These are phyloP conservation scores for Metaphire vulgaris DNA, from an alignment of 1,140 invertebrate species.

Conservation along the genomic window DNA sequence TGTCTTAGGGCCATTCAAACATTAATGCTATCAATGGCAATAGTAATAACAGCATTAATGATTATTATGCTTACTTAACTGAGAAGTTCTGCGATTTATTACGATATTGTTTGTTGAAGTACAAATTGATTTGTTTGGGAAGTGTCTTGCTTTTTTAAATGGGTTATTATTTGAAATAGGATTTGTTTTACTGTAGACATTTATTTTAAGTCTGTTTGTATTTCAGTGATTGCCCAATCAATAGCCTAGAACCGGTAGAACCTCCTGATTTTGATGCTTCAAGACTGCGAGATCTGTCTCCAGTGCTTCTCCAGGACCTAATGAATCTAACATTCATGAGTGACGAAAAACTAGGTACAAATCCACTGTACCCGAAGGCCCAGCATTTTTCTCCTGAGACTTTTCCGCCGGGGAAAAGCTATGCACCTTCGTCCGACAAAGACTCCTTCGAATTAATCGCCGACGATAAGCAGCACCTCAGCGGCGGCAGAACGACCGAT, in stretches of 20 bases:
- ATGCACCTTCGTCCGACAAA: background rate
- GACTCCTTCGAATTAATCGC: background rate
- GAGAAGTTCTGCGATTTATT: no score
- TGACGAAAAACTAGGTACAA: conserved; percentile 47
- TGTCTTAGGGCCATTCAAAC: no score
- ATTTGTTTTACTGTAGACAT: no score
- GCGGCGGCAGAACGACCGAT: conserved; percentile 36
- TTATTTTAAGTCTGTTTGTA: no score
- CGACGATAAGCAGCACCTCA: conserved; percentile 36
- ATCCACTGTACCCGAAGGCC: conserved; percentile 20
- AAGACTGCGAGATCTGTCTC: conserved; percentile 53
- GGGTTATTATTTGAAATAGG: no score
- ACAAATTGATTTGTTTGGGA: no score
- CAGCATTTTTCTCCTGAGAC: background rate
- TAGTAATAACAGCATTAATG: no score
- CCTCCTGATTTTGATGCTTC: conserved; percentile 52
- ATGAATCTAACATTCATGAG: conserved; percentile 56
- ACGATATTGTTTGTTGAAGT: no score
- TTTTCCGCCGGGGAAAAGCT: background rate
- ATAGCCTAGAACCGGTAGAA: conserved; percentile 54
- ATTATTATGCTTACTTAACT: no score
- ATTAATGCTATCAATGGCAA: no score
- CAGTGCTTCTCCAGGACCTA: conserved; percentile 53
- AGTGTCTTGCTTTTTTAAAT: no score
- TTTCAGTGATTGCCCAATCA: conserved; percentile 55